Evolutionary conservation across 2,888 invertebrate genomes (phyloP).

Genomic region (Rhogogaster chlorosoma): DNA sequence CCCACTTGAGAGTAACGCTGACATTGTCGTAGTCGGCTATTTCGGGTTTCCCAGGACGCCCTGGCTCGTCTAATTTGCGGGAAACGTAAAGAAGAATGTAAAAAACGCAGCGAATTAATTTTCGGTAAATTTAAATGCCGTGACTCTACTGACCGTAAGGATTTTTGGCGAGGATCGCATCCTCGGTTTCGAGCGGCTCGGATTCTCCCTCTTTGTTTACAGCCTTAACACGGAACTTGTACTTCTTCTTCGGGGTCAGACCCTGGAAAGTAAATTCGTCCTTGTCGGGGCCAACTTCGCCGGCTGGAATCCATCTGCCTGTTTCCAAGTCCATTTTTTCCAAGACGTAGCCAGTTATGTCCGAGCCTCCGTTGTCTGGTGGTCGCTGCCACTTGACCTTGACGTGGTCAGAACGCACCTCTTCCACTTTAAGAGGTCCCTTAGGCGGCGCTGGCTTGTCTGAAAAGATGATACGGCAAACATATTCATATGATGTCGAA

Average conservation of each 20-base stretch:
- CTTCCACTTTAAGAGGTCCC: slow-evolving; percentile 92
- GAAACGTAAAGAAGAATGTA: slow-evolving; percentile 50
- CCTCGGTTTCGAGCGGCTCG: slow-evolving; percentile 94
- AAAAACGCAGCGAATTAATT: neutral
- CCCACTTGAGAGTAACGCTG: slow-evolving; percentile 95
- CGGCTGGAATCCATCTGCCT: slow-evolving; percentile 97
- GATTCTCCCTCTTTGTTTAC: slow-evolving; percentile 99
- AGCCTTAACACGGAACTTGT: slow-evolving; percentile 98
- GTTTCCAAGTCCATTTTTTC: slow-evolving; percentile 98
- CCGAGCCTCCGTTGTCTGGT: slow-evolving; percentile 92
- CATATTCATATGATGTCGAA: neutral
- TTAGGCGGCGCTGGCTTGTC: slow-evolving; percentile 92
- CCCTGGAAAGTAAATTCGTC: slow-evolving; percentile 92
- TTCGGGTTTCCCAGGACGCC: slow-evolving; percentile 93
- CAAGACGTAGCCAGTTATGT: slow-evolving; percentile 93
- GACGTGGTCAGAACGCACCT: slow-evolving; percentile 93
- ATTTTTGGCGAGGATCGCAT: slow-evolving; percentile 95
- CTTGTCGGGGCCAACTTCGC: slow-evolving; percentile 92
- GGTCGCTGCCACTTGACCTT: slow-evolving; percentile 96
- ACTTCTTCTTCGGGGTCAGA: slow-evolving; percentile 96
- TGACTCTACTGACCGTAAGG: slow-evolving; percentile 88
- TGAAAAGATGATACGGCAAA: slow-evolving; percentile 61
- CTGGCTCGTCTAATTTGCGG: slow-evolving; percentile 86
- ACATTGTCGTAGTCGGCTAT: slow-evolving; percentile 96
- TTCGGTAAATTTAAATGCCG: neutral